Evolutionary conservation across 2,888 invertebrate species (phyloP).

Genomic region (Lasioglossum marginatum): DNA sequence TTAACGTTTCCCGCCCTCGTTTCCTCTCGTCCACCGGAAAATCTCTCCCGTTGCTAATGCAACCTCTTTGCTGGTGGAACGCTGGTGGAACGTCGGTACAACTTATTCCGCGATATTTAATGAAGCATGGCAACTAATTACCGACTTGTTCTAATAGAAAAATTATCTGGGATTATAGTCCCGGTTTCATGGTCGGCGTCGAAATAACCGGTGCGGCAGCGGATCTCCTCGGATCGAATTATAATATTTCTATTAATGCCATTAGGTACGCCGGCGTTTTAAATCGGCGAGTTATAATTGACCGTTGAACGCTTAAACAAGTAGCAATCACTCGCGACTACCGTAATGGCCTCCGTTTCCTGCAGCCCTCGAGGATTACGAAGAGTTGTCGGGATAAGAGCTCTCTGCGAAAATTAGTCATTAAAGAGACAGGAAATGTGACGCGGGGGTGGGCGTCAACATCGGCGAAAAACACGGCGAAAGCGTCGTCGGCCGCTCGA

Average conservation of each 20-base stretch:
- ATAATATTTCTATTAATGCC: not conserved
- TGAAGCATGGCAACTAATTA: not conserved
- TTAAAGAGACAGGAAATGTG: not conserved
- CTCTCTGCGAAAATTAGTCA: slow-evolving; percentile 19
- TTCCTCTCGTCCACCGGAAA: not conserved
- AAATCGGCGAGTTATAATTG: not conserved
- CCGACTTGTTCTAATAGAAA: too few relatives aligned
- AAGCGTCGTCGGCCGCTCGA: slow-evolving; percentile 5
- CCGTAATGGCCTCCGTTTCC: not conserved
- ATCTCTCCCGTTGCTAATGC: not conserved
- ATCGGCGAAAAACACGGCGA: not conserved
- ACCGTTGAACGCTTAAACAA: not conserved
- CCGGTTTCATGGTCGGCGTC: not conserved
- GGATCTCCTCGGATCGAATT: too few relatives aligned
- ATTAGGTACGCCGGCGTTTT: not conserved
- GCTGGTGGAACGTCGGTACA: not conserved
- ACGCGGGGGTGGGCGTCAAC: not conserved
- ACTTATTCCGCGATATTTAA: not conserved
- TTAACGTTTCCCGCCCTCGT: not conserved
- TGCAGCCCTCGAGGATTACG: not conserved
- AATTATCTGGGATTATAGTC: not conserved
- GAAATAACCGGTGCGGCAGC: not conserved
- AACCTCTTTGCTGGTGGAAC: not conserved
- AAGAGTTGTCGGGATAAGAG: not conserved
- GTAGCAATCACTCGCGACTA: not conserved